A percentile compares a stretch with the other conserved stretches of the same genome.
phyloP scores from a whole-genome alignment of 2,888 invertebrate genomes.

The Brenthis hecate region DNA sequence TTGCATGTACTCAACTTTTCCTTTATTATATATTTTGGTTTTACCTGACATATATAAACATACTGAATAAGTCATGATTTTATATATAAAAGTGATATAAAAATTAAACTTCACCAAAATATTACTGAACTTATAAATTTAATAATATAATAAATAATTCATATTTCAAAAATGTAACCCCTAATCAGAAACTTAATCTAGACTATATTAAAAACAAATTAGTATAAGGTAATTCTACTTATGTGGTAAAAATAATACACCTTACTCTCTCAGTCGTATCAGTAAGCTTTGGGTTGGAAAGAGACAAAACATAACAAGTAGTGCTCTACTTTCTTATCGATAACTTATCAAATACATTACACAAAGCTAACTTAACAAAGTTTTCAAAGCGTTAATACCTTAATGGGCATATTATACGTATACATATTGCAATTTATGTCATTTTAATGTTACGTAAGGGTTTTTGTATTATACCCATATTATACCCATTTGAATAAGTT shows the following conservation, averaged over 20 bases:
- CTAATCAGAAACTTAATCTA: not conserved
- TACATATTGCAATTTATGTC: too few species aligned
- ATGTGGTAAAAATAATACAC: conserved; percentile 8
- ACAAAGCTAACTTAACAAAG: conserved; percentile 1
- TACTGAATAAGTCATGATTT: not conserved
- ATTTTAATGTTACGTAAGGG: too few species aligned
- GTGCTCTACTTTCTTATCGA: conserved; percentile 11
- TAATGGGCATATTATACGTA: not conserved
- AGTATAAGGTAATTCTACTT: conserved; percentile 2
- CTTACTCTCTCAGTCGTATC: conserved; percentile 6
- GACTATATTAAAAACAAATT: conserved; percentile 1
- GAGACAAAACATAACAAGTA: conserved; percentile 14
- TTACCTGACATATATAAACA: not conserved
- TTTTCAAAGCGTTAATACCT: not conserved
- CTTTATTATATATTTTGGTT: not conserved
- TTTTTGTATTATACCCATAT: too few species aligned
- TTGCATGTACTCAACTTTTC: not conserved
- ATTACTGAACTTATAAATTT: too few species aligned
- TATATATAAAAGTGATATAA: too few species aligned
- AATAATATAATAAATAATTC: conserved; percentile 4
- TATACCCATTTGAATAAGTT: too few species aligned
- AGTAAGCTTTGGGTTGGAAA: not conserved
- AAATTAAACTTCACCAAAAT: too few species aligned
- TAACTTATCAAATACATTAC: conserved; percentile 19
- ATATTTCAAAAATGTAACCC: not conserved